These are phyloP conservation scores for Maniola hyperantus DNA, from an alignment of 2,888 invertebrate species.

Conservation along the genomic window DNA sequence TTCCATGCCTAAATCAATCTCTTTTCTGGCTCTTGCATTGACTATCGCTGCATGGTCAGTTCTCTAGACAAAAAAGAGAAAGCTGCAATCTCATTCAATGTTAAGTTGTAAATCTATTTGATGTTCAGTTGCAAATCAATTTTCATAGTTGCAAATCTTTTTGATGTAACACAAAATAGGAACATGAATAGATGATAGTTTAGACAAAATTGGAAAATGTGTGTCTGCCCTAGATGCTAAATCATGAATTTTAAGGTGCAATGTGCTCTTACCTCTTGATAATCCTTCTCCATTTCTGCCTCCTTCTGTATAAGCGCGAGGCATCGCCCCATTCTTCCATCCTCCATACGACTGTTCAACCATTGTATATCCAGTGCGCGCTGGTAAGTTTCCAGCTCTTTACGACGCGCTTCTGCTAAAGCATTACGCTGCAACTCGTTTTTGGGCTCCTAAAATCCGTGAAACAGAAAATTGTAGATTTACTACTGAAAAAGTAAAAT, in stretches of 20 bases:
- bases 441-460: slow-evolving; percentile 55
- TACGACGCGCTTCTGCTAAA: slow-evolving; percentile 51
- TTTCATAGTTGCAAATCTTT: no score
- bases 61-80: slow-evolving; percentile 50
- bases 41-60: slow-evolving; percentile 75
- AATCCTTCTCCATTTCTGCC: slow-evolving; percentile 72
- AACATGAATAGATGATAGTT: no score
- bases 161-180: no score
- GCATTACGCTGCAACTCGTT: slow-evolving; percentile 67
- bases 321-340: slow-evolving; percentile 69
- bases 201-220: no score
- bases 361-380: slow-evolving; percentile 68
- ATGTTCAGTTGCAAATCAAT: no score
- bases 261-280: slow-evolving; percentile 60
- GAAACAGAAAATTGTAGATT: slow-evolving; percentile 1
- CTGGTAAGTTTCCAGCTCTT: slow-evolving; percentile 61
- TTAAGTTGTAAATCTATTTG: no score
- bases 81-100: no score
- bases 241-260: no score
- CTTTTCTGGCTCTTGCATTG: slow-evolving; percentile 61
- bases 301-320: slow-evolving; percentile 67
- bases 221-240: no score
- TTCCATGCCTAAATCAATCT: slow-evolving; percentile 61
- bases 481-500: neutral
- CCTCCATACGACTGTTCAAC: slow-evolving; percentile 73